Evolutionary conservation across 2,113 vertebrate species (phyloP), one percentile per base, ranked within the genome.

Genomic region (Amphiprion ocellaris): DNA sequence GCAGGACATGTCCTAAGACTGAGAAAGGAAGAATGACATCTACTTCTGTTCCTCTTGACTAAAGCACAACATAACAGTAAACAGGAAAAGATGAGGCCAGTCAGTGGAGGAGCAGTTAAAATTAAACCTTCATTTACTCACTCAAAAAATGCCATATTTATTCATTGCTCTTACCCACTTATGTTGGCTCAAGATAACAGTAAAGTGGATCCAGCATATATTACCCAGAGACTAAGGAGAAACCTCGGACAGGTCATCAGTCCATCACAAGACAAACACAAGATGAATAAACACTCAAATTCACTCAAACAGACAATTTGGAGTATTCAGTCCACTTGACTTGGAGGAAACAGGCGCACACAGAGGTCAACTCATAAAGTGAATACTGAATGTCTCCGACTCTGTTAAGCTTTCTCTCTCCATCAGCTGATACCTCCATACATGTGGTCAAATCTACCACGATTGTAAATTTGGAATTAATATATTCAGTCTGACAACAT

Each of bases 181-280:
- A 47, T 23, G 41, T 55, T 17, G 2, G 1, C 52, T 50, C 54
- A 23, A 53, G 41, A 61, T 72, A 2, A 59, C 46, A 39, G 15
- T 9, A 74, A 41, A 44, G 26, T 79, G 39, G 74, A 82, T 72
- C 58, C 63, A 67, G 74, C 2, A 0, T 17, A 1, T 37, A 12
- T 30, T 69, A 10, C 3, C 49, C 60, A 69, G 58, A 81, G 68
- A 49, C 8, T 54, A 74, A 33, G 59, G 28, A 78, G 39, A 67
- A 26, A 65, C 17, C 16, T 5, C 2, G 2, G 33, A 54, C 74
- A 33, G 49, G 37, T 63, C 33, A 33, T 19, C 68, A 68, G 64
- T 84, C 47, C 39, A 66, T 73, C 82, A 83, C 54, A 69, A 69
- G 69, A 54, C 60, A 0, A 70, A 58, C 71, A 54, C n/a, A 4